Evolutionary conservation across 2,113 vertebrate species (phyloP).

Genomic region (Eulemur rufifrons): DNA sequence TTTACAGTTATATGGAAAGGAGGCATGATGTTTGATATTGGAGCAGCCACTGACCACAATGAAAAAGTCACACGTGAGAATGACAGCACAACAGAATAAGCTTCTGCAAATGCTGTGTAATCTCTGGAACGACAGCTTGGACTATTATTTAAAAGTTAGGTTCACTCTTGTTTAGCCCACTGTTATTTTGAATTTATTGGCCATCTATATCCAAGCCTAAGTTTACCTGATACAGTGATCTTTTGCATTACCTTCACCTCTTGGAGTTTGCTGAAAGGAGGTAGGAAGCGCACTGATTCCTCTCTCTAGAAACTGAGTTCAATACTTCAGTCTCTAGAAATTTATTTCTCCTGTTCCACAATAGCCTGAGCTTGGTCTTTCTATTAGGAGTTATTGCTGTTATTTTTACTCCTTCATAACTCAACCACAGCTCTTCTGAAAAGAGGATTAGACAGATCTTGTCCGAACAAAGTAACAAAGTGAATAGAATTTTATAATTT

Average conservation of each 20-base stretch:
- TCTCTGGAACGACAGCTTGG: background rate
- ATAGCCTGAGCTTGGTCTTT: background rate
- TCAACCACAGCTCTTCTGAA: constrained; percentile 32
- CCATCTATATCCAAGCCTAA: background rate
- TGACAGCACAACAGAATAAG: background rate
- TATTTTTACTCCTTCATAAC: constrained; percentile 47
- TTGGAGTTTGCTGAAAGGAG: background rate
- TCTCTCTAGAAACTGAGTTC: background rate
- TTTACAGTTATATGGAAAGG: background rate
- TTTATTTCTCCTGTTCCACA: background rate
- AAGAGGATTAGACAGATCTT: constrained; percentile 31
- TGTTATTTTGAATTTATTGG: constrained; percentile 17
- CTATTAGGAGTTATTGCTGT: constrained; percentile 15
- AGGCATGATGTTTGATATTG: background rate
- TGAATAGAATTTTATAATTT: constrained; percentile 47
- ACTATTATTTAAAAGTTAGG: background rate
- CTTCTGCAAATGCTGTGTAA: background rate
- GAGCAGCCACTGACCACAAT: background rate
- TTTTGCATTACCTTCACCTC: background rate
- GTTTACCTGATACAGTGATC: background rate
- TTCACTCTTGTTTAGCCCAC: background rate
- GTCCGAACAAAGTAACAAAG: constrained; percentile 33
- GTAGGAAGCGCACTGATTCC: background rate
- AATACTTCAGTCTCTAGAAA: background rate
- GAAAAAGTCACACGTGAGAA: background rate